Base-by-base conservation (phyloP, 2,113 vertebrate species). In the Malurus elegans region DNA sequence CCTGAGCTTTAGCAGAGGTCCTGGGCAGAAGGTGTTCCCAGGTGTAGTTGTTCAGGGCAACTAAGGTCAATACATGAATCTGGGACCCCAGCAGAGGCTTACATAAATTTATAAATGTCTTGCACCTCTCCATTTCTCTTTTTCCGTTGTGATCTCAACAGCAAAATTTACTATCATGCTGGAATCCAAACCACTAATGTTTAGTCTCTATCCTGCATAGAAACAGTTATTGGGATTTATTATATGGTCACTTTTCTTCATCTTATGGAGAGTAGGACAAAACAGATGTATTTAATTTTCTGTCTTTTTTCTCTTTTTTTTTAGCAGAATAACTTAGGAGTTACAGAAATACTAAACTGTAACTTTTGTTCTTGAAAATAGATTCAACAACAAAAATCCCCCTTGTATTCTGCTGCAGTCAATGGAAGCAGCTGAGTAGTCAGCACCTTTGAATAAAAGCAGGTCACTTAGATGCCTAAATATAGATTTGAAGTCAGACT, bases 401-500 rank as follows among this genome's bases (percentile, higher is more conserved):
- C 23, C 18, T 76, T 42, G 1, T 45, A n/a, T 88, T 91, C 66
- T 84, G 51, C 87, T 80, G 78, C 74, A 90, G 86, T 61, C 94
- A 94, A 12, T 50, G 78, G 64, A 88, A 95, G 70, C 44, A 75
- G 58, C 71, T 88, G 85, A 92, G 34, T 18, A 91, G 84, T 93
- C 95, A 94, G 81, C 87, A 92, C 38, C 81, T 95, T 89, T 91
- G 87, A 90, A 72, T 45, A 94, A 89, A 96, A 94, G 50, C 78
- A 94, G 90, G 93, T 92, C 90, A 69, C 62, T 90, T 79, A 73
- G 56, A 50, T 88, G 50, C 81, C 92, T 95, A 96, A 95, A 94
- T 95, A 90, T 91, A 96, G 93, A 76, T 62, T 82, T 91, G 81
- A 90, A 95, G 67, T 85, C 70, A 95, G 87, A 66, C 79, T 95